Base-by-base conservation (phyloP, 2,888 invertebrate genomes). In the Agriopis marginaria region DNA sequence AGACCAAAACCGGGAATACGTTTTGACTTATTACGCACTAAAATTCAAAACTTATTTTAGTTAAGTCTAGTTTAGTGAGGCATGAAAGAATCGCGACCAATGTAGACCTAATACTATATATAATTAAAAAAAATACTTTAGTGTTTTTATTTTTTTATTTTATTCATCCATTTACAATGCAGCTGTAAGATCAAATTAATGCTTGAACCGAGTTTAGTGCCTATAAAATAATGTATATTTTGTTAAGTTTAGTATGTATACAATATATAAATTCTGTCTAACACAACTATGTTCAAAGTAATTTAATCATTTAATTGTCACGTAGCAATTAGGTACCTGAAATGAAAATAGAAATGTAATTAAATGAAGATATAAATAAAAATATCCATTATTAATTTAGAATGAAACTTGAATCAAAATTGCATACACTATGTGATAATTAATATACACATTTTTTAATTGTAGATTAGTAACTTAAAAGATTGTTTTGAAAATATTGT, bases 371-470 rank as follows among this genome's bases (percentile, higher is more conserved):
- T 65, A 74, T 75, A 74, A 12, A 53, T 61, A 70, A 75, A 79
- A 70, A 77, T 76, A 75, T 66, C 71, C 72, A 74, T 76, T 75
- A 74, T 72, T 71, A 79, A 71, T 71, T 58, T 68, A 73, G 79
- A 79, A 79, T 12, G 42, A 56, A 51, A 44, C 17, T 63, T 77
- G 81, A 84, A 75, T 74, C 78, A 77, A 77, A 84, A 82, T 70
- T 62, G 86, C 85, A 87, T 88, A 89, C 84, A 86, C 85, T 86
- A 91, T 93, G 92, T 93, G 92, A 93, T 93, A 93, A 62, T 53
- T 58, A 58, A 84, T 92, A 91, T 92, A 93, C 91, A 93, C 92
- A 91, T 90, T 92, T 92, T 88, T 90, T 85, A 89, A 86, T 82
- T 77, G 89, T 93, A 93, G 92, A 78, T 85, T 79, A 84, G 81